Base-by-base conservation (phyloP, 2,888 invertebrate species). In the Phaedon cochleariae region DNA sequence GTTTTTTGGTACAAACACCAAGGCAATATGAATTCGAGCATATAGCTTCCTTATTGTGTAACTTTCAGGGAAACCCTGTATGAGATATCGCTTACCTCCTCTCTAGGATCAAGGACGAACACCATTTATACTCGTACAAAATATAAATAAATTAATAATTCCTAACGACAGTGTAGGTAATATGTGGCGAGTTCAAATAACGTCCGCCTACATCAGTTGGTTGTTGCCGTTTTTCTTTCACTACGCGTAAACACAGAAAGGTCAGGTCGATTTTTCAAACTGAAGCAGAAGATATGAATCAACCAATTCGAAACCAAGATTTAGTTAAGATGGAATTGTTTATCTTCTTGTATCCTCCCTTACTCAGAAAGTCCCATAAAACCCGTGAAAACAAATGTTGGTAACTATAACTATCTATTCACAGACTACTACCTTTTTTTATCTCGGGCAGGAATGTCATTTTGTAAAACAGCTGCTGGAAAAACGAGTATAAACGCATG, bases 111-210 rank as follows among this genome's bases (percentile, higher is more conserved):
- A 61, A 61, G 61, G 61, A 54, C 61, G 53, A 61, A 54, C 48
- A 34, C 61, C 61, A 21, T n/a, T n/a, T 61, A 61, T 61, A 61
- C 5, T 34, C 41, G 45, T 31, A 52, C 60, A 51, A 60, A 41
- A 61, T 53, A 26, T 26, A 26, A 26, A 54, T 46, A 54, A 61
- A 54, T 61, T 61, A 54, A n/a, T n/a, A n/a, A 54, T 53, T 60
- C 60, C 52, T 61, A 61, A 61, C 53, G 61, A 48, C 54, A 46
- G 45, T 61, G 53, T 61, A 46, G 45, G 26, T 26, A 7, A 26
- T 26, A 61, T 54, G 21, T 20, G 46, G 34, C 17, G 26, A 21
- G 45, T 45, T 48, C 31, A 48, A 54, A 61, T 51, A 41, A 46
- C 54, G 29, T 31, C 34, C 54, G 61, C 61, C 61, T 46, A 61